phyloP scores from a whole-genome alignment of 1,140 invertebrate species.

The Sitodiplosis mosellana region DNA sequence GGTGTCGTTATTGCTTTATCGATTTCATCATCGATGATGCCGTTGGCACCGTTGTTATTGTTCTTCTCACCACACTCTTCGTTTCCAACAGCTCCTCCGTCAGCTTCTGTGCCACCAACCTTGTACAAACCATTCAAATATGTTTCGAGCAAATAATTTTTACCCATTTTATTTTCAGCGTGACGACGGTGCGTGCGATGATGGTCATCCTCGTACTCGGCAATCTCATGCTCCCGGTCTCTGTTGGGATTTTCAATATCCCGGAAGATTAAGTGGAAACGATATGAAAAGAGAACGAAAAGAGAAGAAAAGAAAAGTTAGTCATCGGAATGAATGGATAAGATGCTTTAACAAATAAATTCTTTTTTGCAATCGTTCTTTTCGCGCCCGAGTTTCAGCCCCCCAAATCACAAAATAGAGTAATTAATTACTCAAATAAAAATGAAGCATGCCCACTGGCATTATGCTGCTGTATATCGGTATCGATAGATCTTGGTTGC shows the following conservation, averaged over 20 bases:
- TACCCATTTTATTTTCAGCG: slow-evolving; percentile 52
- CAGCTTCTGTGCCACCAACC: slow-evolving; percentile 13
- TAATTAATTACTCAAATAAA: no score
- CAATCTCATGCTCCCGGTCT: slow-evolving; percentile 60
- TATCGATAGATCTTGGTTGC: no score
- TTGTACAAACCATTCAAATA: slow-evolving; percentile 42
- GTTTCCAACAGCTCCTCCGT: slow-evolving; percentile 11
- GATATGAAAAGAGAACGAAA: neutral
- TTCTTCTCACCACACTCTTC: slow-evolving; percentile 14
- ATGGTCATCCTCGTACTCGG: slow-evolving; percentile 52
- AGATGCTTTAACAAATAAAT: no score
- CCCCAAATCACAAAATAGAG: no score
- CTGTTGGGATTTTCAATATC: slow-evolving; percentile 28
- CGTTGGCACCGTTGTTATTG: slow-evolving; percentile 24
- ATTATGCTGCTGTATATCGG: no score
- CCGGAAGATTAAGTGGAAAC: neutral
- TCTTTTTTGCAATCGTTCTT: no score
- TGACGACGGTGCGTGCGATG: slow-evolving; percentile 31
- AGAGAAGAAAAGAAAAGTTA: neutral
- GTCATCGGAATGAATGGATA: no score
- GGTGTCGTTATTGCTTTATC: slow-evolving; percentile 9
- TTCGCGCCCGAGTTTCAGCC: no score
- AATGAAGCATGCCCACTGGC: no score
- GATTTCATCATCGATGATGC: slow-evolving; percentile 5
- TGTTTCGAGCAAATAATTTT: slow-evolving; percentile 63